Conservation (phyloP, 1,140 invertebrate species). For the Drosophila gunungcola region DNA sequence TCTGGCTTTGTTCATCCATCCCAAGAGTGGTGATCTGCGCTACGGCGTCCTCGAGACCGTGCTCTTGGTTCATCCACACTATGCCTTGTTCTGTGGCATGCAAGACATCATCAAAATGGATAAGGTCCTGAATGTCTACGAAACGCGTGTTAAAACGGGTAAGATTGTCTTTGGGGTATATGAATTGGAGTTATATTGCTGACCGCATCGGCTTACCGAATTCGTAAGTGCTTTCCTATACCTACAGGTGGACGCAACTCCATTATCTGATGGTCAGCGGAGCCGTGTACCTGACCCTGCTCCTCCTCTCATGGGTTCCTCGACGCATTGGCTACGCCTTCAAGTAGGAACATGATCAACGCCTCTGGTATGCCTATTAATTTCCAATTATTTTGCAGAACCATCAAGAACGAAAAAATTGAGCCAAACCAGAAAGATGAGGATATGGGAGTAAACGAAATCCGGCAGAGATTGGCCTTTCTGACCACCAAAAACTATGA, state of each 20-base stretch:
- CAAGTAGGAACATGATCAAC: slow-evolving; percentile 13
- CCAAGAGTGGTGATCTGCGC: fast-evolving
- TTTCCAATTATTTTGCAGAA: neutral
- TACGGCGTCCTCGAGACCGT: neutral
- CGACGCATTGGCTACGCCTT: neutral
- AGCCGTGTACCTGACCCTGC: slow-evolving; percentile 5
- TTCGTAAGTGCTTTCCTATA: neutral
- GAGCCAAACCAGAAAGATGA: neutral
- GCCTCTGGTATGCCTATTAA: neutral
- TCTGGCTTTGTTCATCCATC: slow-evolving; percentile 8
- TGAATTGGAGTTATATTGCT: neutral
- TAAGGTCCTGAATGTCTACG: neutral
- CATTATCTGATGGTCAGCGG: slow-evolving; percentile 9
- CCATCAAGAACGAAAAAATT: slow-evolving; percentile 1
- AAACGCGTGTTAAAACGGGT: no score
- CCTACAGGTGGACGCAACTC: neutral
- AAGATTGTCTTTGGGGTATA: no score
- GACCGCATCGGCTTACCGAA: neutral
- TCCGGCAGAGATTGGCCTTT: neutral
- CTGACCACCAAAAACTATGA: neutral
- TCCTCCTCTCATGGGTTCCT: slow-evolving; percentile 10
- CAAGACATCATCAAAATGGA: neutral
- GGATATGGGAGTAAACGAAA: slow-evolving; percentile 11
- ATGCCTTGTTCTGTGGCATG: slow-evolving; percentile 27
- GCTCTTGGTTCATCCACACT: slow-evolving; percentile 23